Percentiles rank a stretch among this genome's conserved stretches.
Conservation (phyloP, 1,140 invertebrate genomes). For the Thalassaphorura encarpata region DNA sequence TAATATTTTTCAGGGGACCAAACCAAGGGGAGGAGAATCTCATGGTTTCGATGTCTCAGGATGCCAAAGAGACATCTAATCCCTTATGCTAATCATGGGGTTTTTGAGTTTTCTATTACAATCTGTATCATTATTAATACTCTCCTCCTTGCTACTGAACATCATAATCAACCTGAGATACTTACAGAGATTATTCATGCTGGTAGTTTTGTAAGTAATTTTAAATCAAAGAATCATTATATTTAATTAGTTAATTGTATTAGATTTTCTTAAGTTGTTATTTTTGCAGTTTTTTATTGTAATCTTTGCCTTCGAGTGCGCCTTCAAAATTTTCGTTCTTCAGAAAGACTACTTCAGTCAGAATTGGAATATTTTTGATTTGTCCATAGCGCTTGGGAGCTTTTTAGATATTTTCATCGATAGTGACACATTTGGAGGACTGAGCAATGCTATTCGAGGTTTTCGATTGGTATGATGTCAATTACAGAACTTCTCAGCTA, state of each 20-base stretch:
- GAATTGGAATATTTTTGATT: conserved; percentile 92
- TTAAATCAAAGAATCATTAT: conserved; percentile 15
- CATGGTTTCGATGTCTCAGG: too few relatives aligned
- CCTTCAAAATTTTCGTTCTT: conserved; percentile 80
- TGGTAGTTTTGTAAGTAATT: conserved; percentile 66
- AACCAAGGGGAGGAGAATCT: conserved; percentile 44
- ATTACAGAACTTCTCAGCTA: background rate
- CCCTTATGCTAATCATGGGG: conserved; percentile 51
- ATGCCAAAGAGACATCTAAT: too few relatives aligned
- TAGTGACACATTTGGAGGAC: conserved; percentile 69
- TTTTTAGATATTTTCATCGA: conserved; percentile 81
- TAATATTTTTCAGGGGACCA: background rate
- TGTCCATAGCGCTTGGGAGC: conserved; percentile 84
- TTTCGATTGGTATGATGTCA: conserved; percentile 74
- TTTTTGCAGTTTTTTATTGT: conserved; percentile 77
- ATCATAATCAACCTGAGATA: conserved; percentile 80
- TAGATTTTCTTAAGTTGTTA: background rate
- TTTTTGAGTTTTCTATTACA: conserved; percentile 80
- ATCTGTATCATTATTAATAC: conserved; percentile 83
- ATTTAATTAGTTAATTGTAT: too few relatives aligned
- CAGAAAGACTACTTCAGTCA: conserved; percentile 86
- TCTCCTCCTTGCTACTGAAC: conserved; percentile 75
- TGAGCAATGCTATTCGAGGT: conserved; percentile 70
- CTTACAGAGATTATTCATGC: conserved; percentile 70
- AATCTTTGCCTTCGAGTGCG: conserved; percentile 86